Conservation (phyloP, 2,113 vertebrate species). For the Antidorcas marsupialis region DNA sequence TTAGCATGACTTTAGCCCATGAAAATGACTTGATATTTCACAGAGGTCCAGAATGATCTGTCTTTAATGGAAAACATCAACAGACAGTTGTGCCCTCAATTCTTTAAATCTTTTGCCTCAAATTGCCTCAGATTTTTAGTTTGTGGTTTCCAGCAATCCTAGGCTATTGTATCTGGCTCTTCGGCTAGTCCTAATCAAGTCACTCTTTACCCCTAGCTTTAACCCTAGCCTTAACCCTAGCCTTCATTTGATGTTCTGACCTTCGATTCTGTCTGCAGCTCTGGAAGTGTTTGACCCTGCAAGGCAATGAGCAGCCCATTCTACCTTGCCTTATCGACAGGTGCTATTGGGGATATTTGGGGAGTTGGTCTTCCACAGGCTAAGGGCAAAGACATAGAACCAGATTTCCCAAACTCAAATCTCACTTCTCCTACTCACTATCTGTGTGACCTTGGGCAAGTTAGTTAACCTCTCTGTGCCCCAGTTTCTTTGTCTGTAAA, state of each 20-base stretch:
- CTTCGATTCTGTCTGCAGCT: neutral
- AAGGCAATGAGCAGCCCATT: neutral
- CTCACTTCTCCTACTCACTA: neutral
- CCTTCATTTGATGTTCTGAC: neutral
- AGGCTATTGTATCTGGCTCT: neutral
- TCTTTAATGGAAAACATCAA: neutral
- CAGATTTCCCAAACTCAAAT: neutral
- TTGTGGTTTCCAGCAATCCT: neutral
- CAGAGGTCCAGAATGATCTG: neutral
- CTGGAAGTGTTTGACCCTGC: neutral
- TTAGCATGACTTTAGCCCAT: neutral
- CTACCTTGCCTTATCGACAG: neutral
- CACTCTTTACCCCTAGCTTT: neutral
- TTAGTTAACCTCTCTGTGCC: neutral
- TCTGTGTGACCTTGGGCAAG: neutral
- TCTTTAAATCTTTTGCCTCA: neutral
- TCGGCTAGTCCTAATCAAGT: neutral
- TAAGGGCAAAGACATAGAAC: neutral
- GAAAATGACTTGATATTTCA: neutral
- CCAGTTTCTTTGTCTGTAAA: neutral
- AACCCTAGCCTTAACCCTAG: neutral
- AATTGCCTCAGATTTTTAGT: neutral
- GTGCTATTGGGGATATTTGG: neutral
- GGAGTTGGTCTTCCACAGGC: neutral
- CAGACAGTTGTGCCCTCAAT: neutral